Conservation (phyloP, 2,113 vertebrate genomes). For the Upupa epops region DNA sequence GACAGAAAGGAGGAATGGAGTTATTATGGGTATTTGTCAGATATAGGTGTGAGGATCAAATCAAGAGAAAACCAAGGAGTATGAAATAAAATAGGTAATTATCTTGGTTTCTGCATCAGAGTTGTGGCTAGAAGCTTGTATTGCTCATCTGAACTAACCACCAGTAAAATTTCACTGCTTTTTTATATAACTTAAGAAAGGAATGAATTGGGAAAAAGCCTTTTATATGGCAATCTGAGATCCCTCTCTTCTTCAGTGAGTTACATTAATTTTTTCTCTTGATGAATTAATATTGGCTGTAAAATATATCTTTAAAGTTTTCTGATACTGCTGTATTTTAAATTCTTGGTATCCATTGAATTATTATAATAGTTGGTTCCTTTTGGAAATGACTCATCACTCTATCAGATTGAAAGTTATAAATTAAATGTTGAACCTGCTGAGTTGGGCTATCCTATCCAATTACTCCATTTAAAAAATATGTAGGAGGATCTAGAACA, state of each 20-base stretch:
- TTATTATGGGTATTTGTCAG: neutral
- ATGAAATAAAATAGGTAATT: neutral
- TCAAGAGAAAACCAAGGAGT: neutral
- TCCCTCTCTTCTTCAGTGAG: neutral
- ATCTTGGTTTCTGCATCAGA: neutral
- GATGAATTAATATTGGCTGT: slow-evolving; percentile 32
- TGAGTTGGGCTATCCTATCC: neutral
- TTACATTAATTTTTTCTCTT: neutral
- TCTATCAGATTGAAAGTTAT: slow-evolving; percentile 32
- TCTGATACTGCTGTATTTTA: slow-evolving; percentile 29
- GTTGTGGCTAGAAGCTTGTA: neutral
- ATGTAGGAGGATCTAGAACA: neutral
- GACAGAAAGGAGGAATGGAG: neutral
- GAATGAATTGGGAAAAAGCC: neutral
- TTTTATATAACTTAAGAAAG: neutral
- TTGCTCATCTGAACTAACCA: neutral
- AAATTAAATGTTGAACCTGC: slow-evolving; percentile 60
- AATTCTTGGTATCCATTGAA: slow-evolving; percentile 21
- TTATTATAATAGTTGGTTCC: slow-evolving; percentile 33
- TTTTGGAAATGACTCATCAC: slow-evolving; percentile 47
- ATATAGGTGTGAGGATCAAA: neutral
- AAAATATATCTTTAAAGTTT: slow-evolving; percentile 6
- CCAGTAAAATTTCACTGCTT: neutral
- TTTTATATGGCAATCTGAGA: neutral
- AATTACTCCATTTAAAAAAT: neutral